Percentiles rank a stretch among this genome's conserved stretches.
Evolutionary conservation across 2,888 invertebrate species (phyloP).

Genomic region (Thecophora atra): DNA sequence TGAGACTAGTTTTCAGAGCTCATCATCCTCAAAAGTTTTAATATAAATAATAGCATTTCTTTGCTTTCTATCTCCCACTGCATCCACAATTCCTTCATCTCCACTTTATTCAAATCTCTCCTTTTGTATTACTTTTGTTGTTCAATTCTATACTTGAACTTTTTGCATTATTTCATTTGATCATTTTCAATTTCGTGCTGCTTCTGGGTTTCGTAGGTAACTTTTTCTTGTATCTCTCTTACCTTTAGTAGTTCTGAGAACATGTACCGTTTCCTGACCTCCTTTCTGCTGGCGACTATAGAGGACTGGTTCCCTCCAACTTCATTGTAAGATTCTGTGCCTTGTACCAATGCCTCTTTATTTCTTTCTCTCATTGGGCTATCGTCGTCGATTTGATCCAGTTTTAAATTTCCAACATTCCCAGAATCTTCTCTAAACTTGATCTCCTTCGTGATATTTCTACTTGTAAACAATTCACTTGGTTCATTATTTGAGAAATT

Average conservation of each 20-base stretch:
- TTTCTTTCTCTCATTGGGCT: constrained; percentile 12
- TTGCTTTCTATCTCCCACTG: too few relatives aligned
- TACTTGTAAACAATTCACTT: constrained; percentile 56
- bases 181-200: too few relatives aligned
- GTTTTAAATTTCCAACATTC: not conserved
- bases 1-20: too few relatives aligned
- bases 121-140: too few relatives aligned
- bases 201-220: too few relatives aligned
- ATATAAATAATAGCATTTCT: too few relatives aligned
- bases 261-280: constrained; percentile 47
- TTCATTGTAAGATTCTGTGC: not conserved
- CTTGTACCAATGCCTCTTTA: not conserved
- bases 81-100: too few relatives aligned
- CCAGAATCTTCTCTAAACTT: constrained; percentile 49
- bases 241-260: constrained; percentile 61
- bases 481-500: constrained; percentile 59
- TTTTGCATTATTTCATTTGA: too few relatives aligned
- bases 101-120: not conserved
- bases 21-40: too few relatives aligned
- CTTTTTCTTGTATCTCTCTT: constrained; percentile 19
- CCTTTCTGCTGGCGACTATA: not conserved
- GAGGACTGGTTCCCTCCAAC: not conserved
- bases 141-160: too few relatives aligned
- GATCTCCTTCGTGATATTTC: constrained; percentile 57
- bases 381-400: constrained; percentile 4